These are phyloP conservation scores for Alca torda DNA, from an alignment of 2,797 vertebrate genomes.

Conservation along the genomic window DNA sequence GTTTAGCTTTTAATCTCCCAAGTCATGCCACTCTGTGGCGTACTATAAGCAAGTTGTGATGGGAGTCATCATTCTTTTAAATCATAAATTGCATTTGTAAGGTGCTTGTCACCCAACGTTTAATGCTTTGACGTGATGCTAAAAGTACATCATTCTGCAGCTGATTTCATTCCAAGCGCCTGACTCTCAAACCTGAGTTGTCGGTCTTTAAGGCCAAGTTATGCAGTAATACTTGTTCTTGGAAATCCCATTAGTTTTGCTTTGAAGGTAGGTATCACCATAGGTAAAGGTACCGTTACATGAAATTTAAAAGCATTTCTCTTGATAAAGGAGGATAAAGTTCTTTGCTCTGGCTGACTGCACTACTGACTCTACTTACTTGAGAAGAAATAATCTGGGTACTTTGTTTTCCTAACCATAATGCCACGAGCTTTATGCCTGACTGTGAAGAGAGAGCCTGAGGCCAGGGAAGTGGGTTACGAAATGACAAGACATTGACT, in stretches of 20 bases:
- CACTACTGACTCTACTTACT: background rate
- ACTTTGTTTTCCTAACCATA: background rate
- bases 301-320: background rate
- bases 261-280: background rate
- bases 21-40: background rate
- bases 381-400: background rate
- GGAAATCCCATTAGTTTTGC: background rate
- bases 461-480: background rate
- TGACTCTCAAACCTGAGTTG: background rate
- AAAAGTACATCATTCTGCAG: background rate
- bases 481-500: background rate
- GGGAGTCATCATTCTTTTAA: background rate
- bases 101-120: background rate
- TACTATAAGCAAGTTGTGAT: background rate
- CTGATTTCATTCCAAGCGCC: background rate
- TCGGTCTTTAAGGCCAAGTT: background rate
- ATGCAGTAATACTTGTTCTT: background rate
- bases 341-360: background rate
- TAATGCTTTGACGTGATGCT: background rate
- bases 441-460: rapidly evolving
- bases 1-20: too few relatives aligned
- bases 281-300: background rate
- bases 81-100: background rate
- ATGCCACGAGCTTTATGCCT: background rate
- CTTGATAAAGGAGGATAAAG: background rate